phyloP scores from a whole-genome alignment of 1,140 invertebrate species.

The Drosophila navojoa region DNA sequence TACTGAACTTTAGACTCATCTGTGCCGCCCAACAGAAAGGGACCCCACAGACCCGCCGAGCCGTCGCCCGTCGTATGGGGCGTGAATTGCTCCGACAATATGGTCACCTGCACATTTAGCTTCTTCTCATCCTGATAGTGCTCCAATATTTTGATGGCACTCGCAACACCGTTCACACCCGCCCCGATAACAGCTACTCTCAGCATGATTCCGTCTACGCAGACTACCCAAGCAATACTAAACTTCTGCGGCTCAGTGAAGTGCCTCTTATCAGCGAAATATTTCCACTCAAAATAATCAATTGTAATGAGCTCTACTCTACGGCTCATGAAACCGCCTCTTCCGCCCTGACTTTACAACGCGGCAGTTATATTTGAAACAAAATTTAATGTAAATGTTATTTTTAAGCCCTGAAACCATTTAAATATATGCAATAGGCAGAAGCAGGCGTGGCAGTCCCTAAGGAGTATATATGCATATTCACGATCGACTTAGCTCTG shows the following conservation, averaged over 20 bases:
- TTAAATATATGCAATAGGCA: too few species aligned
- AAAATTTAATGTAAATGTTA: too few species aligned
- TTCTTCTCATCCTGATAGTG: constrained; percentile 41
- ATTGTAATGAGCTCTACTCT: neutral
- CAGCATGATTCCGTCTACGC: constrained; percentile 51
- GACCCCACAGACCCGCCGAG: constrained; percentile 90
- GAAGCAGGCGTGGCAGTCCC: too few species aligned
- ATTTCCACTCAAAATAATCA: neutral
- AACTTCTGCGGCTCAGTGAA: too few species aligned
- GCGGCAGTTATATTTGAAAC: too few species aligned
- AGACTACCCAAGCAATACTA: constrained; percentile 1
- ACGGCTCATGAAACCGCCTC: too few species aligned
- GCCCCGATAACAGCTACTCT: constrained; percentile 77
- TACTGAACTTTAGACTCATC: constrained; percentile 86
- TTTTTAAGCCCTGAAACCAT: too few species aligned
- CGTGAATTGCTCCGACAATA: constrained; percentile 88
- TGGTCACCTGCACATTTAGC: constrained; percentile 84
- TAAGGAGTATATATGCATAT: too few species aligned
- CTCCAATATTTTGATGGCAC: constrained; percentile 81
- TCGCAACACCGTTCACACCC: constrained; percentile 79
- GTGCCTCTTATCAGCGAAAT: constrained; percentile 9
- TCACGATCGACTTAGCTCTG: too few species aligned
- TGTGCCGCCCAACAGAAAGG: constrained; percentile 88
- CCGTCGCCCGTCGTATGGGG: constrained; percentile 91
- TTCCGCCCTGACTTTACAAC: neutral